Evolutionary conservation across 2,888 invertebrate genomes (phyloP), one percentile per base, ranked within the genome.

Genomic region (Cataglyphis albicans): DNA sequence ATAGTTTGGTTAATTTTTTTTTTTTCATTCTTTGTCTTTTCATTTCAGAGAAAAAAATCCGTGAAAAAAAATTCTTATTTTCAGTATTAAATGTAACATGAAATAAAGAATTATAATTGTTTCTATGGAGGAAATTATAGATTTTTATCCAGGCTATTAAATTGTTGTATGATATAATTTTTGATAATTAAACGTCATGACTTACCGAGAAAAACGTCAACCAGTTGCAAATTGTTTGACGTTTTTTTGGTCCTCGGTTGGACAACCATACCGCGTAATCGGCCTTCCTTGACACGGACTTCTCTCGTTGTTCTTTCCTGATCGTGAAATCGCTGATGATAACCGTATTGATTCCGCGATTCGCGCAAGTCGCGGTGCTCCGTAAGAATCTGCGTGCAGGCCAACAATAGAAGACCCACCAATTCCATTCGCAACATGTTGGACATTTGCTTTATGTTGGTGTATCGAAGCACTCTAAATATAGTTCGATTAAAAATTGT

Each of bases 181-280:
- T 55, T 61, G 29, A 7, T 3, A 41, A 57, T 12, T 29, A 64
- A 65, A 80, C 41, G 9, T 25, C 70, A 74, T 32, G 1, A 9
- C 92, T 91, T 80, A 94, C 94, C 98, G 76, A 97, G 95, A 93
- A 96, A 98, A 93, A 97, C 97, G 93, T 97, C 97, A 85, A 97
- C 97, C 41, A 95, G 95, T 90, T 96, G 96, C 82, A 97, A 93
- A 52, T 96, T 96, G 78, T n/a, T n/a, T 96, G 96, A 89, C n/a
- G n/a, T n/a, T n/a, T n/a, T n/a, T n/a, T 96, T 96, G 55, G 96
- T 95, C 89, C 96, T 96, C 5, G 96, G 96, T 87, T 96, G 96
- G 59, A 96, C 96, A 29, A 97, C 95, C 84, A 96, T 95, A 68
- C 98, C 98, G 89, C 96, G 96, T 12, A 98, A 93, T 61, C 96